Evolutionary conservation across 1,140 invertebrate species (phyloP).

Genomic region (Ceratina australensis): DNA sequence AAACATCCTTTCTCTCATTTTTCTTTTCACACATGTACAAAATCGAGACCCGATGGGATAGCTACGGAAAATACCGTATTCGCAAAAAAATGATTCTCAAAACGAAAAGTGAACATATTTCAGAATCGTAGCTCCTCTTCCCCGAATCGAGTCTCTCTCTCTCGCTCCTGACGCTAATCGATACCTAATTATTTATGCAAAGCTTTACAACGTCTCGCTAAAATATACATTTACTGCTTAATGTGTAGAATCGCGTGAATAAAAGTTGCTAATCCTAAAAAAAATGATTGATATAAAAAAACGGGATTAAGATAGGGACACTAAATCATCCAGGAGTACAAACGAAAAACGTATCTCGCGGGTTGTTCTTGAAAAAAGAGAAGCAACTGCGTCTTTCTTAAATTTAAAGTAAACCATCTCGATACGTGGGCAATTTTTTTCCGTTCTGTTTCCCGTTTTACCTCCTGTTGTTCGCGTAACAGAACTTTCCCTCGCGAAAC

Average conservation of each 20-base stretch:
- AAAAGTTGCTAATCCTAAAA: constrained; percentile 32
- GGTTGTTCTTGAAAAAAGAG: no score
- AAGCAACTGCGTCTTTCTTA: not conserved
- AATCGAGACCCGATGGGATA: not conserved
- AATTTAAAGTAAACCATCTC: not conserved
- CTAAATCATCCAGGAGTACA: no score
- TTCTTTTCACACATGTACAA: constrained; percentile 18
- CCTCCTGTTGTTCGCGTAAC: constrained; percentile 10
- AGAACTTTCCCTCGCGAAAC: not conserved
- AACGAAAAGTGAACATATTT: not conserved
- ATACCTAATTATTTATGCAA: constrained; percentile 48
- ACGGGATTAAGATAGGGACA: not conserved
- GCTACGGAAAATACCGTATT: not conserved
- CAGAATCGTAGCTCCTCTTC: no score
- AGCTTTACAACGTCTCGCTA: constrained; percentile 54
- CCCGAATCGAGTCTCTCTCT: not conserved
- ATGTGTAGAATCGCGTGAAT: constrained; percentile 28
- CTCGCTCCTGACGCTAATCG: constrained; percentile 8
- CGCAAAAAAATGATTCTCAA: not conserved
- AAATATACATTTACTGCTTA: constrained; percentile 50
- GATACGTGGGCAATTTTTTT: not conserved
- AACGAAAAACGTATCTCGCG: constrained; percentile 12
- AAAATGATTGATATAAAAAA: constrained; percentile 23
- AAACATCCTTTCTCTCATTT: not conserved
- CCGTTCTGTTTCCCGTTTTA: not conserved